Evolutionary conservation across 1,140 invertebrate genomes (phyloP).

Genomic region (Danaus melanippus): DNA sequence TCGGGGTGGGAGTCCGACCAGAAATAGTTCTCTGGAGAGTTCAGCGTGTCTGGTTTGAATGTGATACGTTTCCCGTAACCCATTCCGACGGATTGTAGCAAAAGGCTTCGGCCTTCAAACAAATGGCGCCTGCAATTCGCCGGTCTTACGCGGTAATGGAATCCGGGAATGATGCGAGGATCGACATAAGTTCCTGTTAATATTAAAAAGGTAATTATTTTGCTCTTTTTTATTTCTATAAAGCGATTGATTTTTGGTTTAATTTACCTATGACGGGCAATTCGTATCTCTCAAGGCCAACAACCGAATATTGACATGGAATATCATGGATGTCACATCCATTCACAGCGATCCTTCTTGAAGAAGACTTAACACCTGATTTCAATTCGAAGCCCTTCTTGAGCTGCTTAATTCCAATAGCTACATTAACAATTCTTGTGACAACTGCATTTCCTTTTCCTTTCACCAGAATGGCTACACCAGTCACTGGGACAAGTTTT

Average conservation of each 20-base stretch:
- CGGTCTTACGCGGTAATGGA: constrained; percentile 80
- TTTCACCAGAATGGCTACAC: constrained; percentile 73
- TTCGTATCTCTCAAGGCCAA: constrained; percentile 79
- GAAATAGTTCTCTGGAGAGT: constrained; percentile 79
- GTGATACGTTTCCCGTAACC: constrained; percentile 85
- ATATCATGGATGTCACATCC: constrained; percentile 76
- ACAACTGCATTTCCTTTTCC: constrained; percentile 65
- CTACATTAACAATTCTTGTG: constrained; percentile 73
- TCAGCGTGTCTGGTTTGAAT: constrained; percentile 78
- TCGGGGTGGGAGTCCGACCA: constrained; percentile 86
- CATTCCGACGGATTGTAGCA: constrained; percentile 78
- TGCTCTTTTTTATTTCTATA: not conserved
- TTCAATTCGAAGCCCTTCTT: constrained; percentile 75
- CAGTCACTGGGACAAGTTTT: constrained; percentile 73
- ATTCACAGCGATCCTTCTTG: constrained; percentile 74
- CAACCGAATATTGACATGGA: constrained; percentile 78
- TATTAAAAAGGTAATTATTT: constrained; percentile 11
- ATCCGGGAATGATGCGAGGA: constrained; percentile 80
- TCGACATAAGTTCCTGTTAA: constrained; percentile 81
- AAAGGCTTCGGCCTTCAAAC: constrained; percentile 76
- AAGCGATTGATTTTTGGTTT: not conserved
- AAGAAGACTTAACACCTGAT: constrained; percentile 75
- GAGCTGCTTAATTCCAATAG: constrained; percentile 72
- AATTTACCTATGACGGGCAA: constrained; percentile 81
- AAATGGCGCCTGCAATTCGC: constrained; percentile 75